Base-by-base conservation (phyloP, 1,140 invertebrate species). In the Cheumatopsyche charites region DNA sequence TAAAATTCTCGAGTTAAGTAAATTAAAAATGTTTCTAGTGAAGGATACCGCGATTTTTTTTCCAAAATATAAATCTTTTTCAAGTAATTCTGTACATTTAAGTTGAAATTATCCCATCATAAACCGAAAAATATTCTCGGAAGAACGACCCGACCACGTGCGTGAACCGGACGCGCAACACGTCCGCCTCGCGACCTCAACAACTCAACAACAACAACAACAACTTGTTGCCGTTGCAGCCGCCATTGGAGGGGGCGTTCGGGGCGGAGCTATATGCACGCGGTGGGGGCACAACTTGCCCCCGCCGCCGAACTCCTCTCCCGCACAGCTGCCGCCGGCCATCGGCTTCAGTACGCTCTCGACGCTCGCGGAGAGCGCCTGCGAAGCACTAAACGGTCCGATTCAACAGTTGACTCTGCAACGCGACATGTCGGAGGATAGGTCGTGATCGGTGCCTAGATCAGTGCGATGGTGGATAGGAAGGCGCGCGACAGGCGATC, bases 291-390 rank as follows among this genome's bases (percentile, higher is more conserved):
- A 13, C 23, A 58, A 58, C 55, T 23, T 25, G 11, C 21, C 55
- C 55, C 55, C 55, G 1, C 21, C 55, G 4, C 29, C 29, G 29
- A n/a, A n/a, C n/a, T n/a, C n/a, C n/a, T 52, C 49, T 1, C 9
- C 12, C 55, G 21, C 23, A 55, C 49, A 15, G 43, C 49, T 13
- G 67, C 15, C 66, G 49, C 61, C 17, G 45, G 21, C 23, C 43
- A 15, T 36, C n/a, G 43, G 68, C 62, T 1, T 41, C 67, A 75
- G 74, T 75, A 52, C 47, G 74, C 74, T 72, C 71, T 75, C 74
- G 52, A 15, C 70, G 26, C 19, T 29, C 52, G 67, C 23, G 15
- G 49, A 69, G 73, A 75, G 73, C 67, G 61, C 70, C 68, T 13
- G 43, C 62, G n/a, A n/a, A 43, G n/a, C n/a, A 43, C 42, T 43